Base-by-base conservation (phyloP, 2,888 invertebrate genomes). In the Hirtodrosophila cameraria region DNA sequence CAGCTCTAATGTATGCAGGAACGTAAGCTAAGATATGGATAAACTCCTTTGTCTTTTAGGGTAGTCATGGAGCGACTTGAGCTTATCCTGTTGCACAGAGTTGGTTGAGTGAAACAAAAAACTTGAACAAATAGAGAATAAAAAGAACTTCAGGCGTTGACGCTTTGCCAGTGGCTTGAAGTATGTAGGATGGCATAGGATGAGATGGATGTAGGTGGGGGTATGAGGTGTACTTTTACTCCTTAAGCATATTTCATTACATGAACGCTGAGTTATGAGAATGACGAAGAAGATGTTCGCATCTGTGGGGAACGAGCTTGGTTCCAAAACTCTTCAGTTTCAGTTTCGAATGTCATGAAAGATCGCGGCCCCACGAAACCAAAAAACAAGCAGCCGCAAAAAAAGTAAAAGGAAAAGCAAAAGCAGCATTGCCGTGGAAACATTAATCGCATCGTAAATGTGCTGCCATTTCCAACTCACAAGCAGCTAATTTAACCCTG, bases 221-320 rank as follows among this genome's bases (percentile, higher is more conserved):
- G 27, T 12, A n/a, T 38, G 38, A 13, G 6, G 39, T 25, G 9
- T 25, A 16, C 23, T 39, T 49, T 49, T 50, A 65, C 80, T 72
- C 72, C 68, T 74, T 65, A 75, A 85, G 82, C 75, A 85, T 82
- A 82, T 82, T 82, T 82, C 82, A 82, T 79, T 82, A 77, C 64
- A 72, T 73, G 65, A 59, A 54, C 54, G 55, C 33, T 36, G 45
- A 45, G 55, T 45, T 53, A 39, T 31, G 42, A 49, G 31, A 46
- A 28, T 31, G 55, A 30, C 16, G 45, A 31, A 12, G 39, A 25
- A 39, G 35, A 49, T 33, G 53, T 16, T 39, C 53, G 46, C 46
- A 48, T 55, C 27, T 43, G 48, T 16, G 41, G 35, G 9, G 12
- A 35, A 7, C 11, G 36, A 36, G 23, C 2, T n/a, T 33, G 52